Evolutionary conservation across 2,113 vertebrate species (phyloP).

Genomic region (Plecotus auritus): DNA sequence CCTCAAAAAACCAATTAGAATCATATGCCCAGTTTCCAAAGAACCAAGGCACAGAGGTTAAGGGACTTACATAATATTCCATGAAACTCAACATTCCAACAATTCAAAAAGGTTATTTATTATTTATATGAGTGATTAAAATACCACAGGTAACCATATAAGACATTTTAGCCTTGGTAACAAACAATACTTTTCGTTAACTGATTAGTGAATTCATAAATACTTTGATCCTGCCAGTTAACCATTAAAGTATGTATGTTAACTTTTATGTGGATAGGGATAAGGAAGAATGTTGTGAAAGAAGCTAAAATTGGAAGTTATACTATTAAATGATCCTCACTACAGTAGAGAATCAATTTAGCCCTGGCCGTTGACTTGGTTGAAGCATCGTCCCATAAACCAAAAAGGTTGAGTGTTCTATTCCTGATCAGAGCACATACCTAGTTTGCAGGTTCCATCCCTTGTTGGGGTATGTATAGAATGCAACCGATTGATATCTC

Average conservation of each 20-base stretch:
- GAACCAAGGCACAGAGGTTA: slow-evolving; percentile 6
- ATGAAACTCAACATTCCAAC: slow-evolving; percentile 20
- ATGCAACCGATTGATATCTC: neutral
- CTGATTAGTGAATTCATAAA: slow-evolving; percentile 14
- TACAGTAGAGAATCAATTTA: neutral
- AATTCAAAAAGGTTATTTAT: slow-evolving; percentile 11
- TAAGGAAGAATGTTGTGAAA: neutral
- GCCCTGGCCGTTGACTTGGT: neutral
- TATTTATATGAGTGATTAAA: slow-evolving; percentile 23
- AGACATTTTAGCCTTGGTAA: neutral
- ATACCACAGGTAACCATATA: neutral
- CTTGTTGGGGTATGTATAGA: neutral
- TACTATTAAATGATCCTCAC: neutral
- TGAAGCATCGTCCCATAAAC: neutral
- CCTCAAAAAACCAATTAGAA: neutral
- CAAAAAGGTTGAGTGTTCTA: neutral
- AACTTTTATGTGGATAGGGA: neutral
- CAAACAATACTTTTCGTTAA: neutral
- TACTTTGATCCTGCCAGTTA: slow-evolving; percentile 20
- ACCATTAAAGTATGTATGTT: slow-evolving; percentile 6
- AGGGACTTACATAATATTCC: neutral
- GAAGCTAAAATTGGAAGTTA: slow-evolving; percentile 42
- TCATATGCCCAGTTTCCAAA: neutral
- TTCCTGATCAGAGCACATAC: neutral
- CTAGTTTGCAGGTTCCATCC: neutral